Conservation (phyloP, 2,797 vertebrate genomes). For the Lagocephalus sceleratus region DNA sequence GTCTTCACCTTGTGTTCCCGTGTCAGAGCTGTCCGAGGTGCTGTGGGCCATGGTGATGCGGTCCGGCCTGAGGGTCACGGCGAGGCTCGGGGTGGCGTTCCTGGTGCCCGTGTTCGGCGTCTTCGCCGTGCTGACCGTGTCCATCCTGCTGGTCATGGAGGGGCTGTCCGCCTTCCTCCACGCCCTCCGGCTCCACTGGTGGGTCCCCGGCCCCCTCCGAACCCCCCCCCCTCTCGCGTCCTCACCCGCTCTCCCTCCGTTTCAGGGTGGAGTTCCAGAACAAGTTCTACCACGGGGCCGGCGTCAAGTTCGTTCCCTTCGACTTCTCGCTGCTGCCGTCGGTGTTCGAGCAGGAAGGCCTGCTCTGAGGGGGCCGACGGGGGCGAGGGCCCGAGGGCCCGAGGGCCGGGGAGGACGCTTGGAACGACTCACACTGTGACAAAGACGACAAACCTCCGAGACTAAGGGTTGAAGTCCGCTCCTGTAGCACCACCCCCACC, state of each 20-base stretch:
- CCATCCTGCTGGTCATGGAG: slow-evolving; percentile 95
- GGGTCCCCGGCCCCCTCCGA: slow-evolving; percentile 29
- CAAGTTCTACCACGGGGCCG: slow-evolving; percentile 93
- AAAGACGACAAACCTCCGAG: slow-evolving; percentile 45
- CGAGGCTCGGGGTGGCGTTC: slow-evolving; percentile 77
- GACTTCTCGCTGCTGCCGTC: slow-evolving; percentile 84
- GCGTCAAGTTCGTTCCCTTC: slow-evolving; percentile 93
- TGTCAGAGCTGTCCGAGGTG: slow-evolving; percentile 91
- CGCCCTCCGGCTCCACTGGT: slow-evolving; percentile 96
- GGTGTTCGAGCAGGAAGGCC: slow-evolving; percentile 76
- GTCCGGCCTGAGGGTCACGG: slow-evolving; percentile 81
- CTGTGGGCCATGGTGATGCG: slow-evolving; percentile 96
- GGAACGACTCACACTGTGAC: slow-evolving; percentile 66
- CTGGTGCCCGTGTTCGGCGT: slow-evolving; percentile 83
- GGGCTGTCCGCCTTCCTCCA: slow-evolving; percentile 97
- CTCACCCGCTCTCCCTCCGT: slow-evolving; percentile 10
- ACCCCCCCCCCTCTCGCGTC: background rate
- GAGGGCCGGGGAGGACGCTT: slow-evolving; percentile 26
- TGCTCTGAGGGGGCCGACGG: slow-evolving; percentile 73
- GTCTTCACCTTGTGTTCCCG: background rate
- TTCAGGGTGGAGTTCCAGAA: slow-evolving; percentile 98
- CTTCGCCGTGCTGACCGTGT: slow-evolving; percentile 86
- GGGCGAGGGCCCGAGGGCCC: slow-evolving; percentile 45
- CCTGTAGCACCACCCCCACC: slow-evolving; percentile 67
- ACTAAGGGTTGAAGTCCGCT: slow-evolving; percentile 52